Evolutionary conservation across 2,888 invertebrate genomes (phyloP).

Genomic region (Cryptocheilus praepositus): DNA sequence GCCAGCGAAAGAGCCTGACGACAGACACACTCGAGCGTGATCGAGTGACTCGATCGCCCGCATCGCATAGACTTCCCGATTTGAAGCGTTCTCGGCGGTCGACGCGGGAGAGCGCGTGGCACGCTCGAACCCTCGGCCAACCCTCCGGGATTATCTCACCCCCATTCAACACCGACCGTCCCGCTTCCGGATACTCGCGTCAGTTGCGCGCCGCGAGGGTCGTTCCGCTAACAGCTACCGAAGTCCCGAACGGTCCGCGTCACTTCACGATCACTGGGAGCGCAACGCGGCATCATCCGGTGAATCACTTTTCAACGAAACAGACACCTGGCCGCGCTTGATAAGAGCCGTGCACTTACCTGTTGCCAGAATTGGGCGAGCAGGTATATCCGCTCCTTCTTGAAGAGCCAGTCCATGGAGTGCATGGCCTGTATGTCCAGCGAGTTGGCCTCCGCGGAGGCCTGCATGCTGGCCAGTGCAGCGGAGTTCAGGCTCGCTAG

Average conservation of each 20-base stretch:
- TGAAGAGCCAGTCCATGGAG: slow-evolving; percentile 97
- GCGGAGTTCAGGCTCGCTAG: slow-evolving; percentile 69
- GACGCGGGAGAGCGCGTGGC: slow-evolving; percentile 29
- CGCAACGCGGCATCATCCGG: no score
- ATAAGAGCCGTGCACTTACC: slow-evolving; percentile 81
- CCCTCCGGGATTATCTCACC: slow-evolving; percentile 55
- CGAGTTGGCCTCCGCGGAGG: slow-evolving; percentile 84
- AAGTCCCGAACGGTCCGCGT: neutral
- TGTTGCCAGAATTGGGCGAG: slow-evolving; percentile 98
- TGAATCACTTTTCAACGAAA: neutral
- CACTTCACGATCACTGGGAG: slow-evolving; percentile 6
- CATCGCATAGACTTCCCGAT: slow-evolving; percentile 39
- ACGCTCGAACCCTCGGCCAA: slow-evolving; percentile 46
- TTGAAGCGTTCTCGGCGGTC: slow-evolving; percentile 30
- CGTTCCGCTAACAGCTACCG: slow-evolving; percentile 4
- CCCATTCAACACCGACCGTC: slow-evolving; percentile 40
- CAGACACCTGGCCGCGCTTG: neutral
- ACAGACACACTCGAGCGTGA: slow-evolving; percentile 19
- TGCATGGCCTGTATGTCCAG: slow-evolving; percentile 96
- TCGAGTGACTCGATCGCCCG: slow-evolving; percentile 33
- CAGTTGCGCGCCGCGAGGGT: slow-evolving; percentile 24
- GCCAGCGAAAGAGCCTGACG: neutral
- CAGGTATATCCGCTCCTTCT: slow-evolving; percentile 95
- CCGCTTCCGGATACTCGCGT: slow-evolving; percentile 45
- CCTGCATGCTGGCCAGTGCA: slow-evolving; percentile 82